A percentile compares a stretch with the other conserved stretches of the same genome.
These are phyloP conservation scores for Kuschelorhynchus macadamiae DNA, from an alignment of 2,888 invertebrate species.

Conservation along the genomic window DNA sequence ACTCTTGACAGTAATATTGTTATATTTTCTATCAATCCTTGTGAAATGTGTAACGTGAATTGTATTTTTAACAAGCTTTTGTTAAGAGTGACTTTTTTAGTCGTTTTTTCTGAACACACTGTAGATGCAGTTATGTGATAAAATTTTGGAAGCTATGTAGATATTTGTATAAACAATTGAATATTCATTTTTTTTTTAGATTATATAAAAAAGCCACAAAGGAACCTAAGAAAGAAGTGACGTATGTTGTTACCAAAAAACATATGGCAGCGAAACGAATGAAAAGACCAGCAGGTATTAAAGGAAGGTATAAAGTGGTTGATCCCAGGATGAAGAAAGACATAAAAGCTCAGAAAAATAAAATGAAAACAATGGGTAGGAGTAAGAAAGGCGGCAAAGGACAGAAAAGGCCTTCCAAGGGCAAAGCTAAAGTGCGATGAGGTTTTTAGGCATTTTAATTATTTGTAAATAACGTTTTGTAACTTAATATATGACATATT, in stretches of 20 bases:
- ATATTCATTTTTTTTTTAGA: conserved; percentile 73
- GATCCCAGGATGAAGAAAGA: conserved; percentile 98
- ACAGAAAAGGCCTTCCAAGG: conserved; percentile 10
- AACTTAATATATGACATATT: too few species aligned
- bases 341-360: conserved; percentile 76
- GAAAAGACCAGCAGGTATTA: conserved; percentile 87
- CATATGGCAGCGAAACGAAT: conserved; percentile 82
- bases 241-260: conserved; percentile 95
- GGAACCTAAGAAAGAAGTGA: conserved; percentile 89
- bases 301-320: conserved; percentile 94
- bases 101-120: too few species aligned
- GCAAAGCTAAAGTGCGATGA: conserved; percentile 18
- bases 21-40: too few species aligned
- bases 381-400: conserved; percentile 58
- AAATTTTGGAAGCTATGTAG: too few species aligned
- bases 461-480: conserved; percentile 6
- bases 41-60: too few species aligned
- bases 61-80: too few species aligned
- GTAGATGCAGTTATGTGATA: too few species aligned
- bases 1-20: too few species aligned
- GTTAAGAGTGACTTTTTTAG: too few species aligned
- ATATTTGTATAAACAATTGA: too few species aligned
- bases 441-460: neutral
- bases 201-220: conserved; percentile 92
- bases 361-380: conserved; percentile 60